These are phyloP conservation scores for Tangara arthus DNA, from an alignment of 2,797 vertebrate species.

Conservation along the genomic window DNA sequence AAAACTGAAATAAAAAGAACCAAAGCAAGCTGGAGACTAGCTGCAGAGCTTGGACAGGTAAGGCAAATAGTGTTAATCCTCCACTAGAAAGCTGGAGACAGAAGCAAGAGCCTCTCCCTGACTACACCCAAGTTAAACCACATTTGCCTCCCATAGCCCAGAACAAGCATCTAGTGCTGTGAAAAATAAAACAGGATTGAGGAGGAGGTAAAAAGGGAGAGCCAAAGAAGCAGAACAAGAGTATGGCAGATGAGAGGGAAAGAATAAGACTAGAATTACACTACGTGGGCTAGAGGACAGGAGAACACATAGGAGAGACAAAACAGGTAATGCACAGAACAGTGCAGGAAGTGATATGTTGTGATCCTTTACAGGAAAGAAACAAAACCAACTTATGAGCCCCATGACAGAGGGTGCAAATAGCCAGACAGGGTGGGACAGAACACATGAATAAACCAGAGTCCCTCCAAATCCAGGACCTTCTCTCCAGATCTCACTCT, in stretches of 20 bases:
- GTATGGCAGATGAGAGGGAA: background rate
- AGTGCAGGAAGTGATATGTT: background rate
- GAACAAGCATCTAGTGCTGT: background rate
- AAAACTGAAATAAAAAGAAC: background rate
- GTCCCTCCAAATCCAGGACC: background rate
- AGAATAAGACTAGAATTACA: background rate
- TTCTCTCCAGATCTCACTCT: background rate
- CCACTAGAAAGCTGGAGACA: background rate
- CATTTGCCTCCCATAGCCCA: background rate
- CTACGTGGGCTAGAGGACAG: background rate
- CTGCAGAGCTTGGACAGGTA: background rate
- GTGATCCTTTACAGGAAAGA: background rate
- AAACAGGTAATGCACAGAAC: background rate
- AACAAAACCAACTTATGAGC: background rate
- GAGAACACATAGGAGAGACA: background rate
- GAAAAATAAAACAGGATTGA: background rate
- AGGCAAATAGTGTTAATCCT: background rate
- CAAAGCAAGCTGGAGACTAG: background rate
- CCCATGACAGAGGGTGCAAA: background rate
- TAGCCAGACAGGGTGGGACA: background rate
- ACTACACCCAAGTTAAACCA: background rate
- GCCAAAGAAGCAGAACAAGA: background rate
- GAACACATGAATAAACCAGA: background rate
- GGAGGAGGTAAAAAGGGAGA: background rate
- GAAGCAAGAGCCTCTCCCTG: background rate